Evolutionary conservation across 1,140 invertebrate species (phyloP), one percentile per base, ranked within the genome.

Genomic region (Lerema accius): DNA sequence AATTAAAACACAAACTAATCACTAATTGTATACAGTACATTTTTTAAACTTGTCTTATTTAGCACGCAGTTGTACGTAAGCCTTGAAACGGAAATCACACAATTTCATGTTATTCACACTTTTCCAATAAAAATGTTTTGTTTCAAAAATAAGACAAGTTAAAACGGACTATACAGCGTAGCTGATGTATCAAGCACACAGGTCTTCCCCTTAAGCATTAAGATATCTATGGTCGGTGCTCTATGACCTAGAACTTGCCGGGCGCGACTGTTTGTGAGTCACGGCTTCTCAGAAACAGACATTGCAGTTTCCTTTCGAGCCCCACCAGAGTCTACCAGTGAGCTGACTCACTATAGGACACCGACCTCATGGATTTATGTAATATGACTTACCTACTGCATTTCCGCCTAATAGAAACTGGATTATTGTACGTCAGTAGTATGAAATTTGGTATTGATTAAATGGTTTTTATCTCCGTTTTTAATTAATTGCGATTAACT

Each of bases 171-270:
- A n/a, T n/a, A n/a, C n/a, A n/a, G 19, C 5, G 19, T 3, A 3
- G 19, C 5, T 5, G 19, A 23, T 23, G 19, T 23, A 3, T 23
- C 5, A 23, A 4, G 5, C 39, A 4, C 23, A n/a, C 23, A 53
- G 49, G 35, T 55, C 37, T 55, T 23, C 50, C 50, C 50, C n/a
- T n/a, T n/a, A n/a, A n/a, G n/a, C n/a, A n/a, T 55, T 42, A 55
- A 23, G 17, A 55, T 19, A 39, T 42, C 11, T 4, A 26, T 55
- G 50, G 51, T 43, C 78, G 70, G 69, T 73, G 77, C 65, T 73
- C 74, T 82, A 76, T 80, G 83, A 77, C 83, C 83, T 82, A 84
- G 83, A 86, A 86, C 83, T 82, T 82, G 73, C n/a, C 32, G 68
- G 73, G 72, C 50, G 48, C 63, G 48, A 78, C 78, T 71, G 67